Percentiles rank a stretch among this genome's conserved stretches.
These are phyloP conservation scores for Larimichthys polyactis DNA, from an alignment of 2,113 vertebrate species.

Conservation along the genomic window DNA sequence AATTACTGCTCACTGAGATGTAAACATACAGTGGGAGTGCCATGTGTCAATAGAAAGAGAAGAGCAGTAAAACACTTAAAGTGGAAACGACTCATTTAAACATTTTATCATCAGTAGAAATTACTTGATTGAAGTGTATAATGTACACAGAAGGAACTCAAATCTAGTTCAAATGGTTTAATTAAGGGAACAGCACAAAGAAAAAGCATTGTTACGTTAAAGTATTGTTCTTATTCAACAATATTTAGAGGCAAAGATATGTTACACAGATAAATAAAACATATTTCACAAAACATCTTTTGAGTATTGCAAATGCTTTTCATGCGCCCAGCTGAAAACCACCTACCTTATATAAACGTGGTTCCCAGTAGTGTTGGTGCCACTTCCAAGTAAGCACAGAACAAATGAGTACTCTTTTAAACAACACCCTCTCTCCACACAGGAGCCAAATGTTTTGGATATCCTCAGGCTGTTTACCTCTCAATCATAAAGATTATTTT, in stretches of 20 bases:
- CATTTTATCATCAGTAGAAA: neutral
- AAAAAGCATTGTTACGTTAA: neutral
- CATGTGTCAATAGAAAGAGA: neutral
- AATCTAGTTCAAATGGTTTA: neutral
- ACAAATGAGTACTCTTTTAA: neutral
- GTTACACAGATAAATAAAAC: neutral
- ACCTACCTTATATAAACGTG: conserved; percentile 9
- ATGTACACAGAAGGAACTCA: neutral
- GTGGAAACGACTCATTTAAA: neutral
- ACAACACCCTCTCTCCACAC: neutral
- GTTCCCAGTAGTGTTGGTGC: neutral
- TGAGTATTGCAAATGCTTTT: neutral
- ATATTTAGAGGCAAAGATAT: neutral
- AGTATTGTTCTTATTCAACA: neutral
- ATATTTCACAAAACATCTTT: neutral
- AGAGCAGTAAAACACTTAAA: neutral
- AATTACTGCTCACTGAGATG: neutral
- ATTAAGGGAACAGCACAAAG: neutral
- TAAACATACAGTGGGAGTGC: neutral
- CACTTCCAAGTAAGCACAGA: neutral
- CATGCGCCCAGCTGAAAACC: neutral
- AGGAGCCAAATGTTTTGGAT: neutral
- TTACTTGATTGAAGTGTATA: neutral
- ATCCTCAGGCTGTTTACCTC: neutral
- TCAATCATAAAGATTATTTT: neutral